Percentiles rank a stretch among this genome's conserved stretches.
These are phyloP conservation scores for Recurvirostra avosetta DNA, from an alignment of 2,113 vertebrate species.

Conservation along the genomic window DNA sequence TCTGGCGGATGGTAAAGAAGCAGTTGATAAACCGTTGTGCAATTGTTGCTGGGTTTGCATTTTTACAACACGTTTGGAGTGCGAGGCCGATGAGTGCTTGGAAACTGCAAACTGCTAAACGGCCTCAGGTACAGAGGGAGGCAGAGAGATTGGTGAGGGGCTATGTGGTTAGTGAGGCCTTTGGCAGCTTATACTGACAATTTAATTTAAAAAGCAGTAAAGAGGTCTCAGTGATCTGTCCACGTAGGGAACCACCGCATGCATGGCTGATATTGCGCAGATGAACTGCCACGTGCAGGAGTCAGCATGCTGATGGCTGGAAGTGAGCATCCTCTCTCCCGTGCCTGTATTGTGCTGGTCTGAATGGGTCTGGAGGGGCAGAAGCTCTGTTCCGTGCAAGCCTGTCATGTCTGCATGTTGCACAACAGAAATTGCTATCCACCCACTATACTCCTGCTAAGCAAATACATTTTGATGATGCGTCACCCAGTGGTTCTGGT, in stretches of 20 bases:
- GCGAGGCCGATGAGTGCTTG: fast-evolving
- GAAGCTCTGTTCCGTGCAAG: not conserved
- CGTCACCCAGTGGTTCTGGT: not conserved
- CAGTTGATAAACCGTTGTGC: not conserved
- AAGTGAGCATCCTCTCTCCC: not conserved
- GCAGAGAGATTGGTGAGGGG: not conserved
- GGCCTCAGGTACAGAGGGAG: not conserved
- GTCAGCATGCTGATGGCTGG: not conserved
- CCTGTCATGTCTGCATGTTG: fast-evolving
- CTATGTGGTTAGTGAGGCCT: not conserved
- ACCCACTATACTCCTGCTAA: not conserved
- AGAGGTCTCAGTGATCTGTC: not conserved
- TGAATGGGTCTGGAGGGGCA: not conserved
- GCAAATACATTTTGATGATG: not conserved
- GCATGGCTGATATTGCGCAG: fast-evolving
- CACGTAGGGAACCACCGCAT: fast-evolving
- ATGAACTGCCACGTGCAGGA: not conserved
- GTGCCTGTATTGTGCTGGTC: not conserved
- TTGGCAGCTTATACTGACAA: not conserved
- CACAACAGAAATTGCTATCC: not conserved
- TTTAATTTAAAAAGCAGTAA: not conserved
- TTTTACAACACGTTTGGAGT: not conserved
- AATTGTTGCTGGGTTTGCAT: not conserved
- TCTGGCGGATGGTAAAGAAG: not conserved
- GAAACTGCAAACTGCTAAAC: not conserved